These are phyloP conservation scores for Gephyroberyx darwinii DNA, from an alignment of 2,797 vertebrate genomes.

Conservation along the genomic window DNA sequence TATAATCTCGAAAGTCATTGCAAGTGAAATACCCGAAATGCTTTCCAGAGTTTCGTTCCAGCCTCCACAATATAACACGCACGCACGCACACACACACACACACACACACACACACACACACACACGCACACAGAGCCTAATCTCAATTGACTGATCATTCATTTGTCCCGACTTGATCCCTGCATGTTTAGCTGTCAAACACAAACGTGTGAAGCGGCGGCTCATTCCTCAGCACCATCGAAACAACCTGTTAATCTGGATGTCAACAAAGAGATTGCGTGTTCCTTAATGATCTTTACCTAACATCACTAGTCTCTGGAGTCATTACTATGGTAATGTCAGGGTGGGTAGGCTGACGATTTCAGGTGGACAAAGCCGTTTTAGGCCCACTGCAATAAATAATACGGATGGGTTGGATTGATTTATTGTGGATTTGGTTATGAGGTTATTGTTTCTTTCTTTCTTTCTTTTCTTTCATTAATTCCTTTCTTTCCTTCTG, in stretches of 20 bases:
- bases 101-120: background rate
- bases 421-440: no score
- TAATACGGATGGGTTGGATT: no score
- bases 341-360: conserved; percentile 21
- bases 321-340: conserved; percentile 73
- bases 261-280: conserved; percentile 70
- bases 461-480: background rate
- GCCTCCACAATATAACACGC: background rate
- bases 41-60: conserved; percentile 34
- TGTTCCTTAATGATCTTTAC: conserved; percentile 65
- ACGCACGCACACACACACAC: background rate
- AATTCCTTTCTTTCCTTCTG: background rate
- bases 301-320: conserved; percentile 26
- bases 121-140: background rate
- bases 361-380: no score
- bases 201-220: conserved; percentile 61
- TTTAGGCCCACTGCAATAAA: no score
- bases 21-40: background rate
- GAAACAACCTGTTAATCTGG: conserved; percentile 77
- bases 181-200: conserved; percentile 56
- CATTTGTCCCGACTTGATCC: conserved; percentile 60
- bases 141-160: conserved; percentile 33
- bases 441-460: no score
- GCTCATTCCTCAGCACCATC: conserved; percentile 62
- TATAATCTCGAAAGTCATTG: no score